Conservation (phyloP, 2,797 vertebrate genomes). For the Micrastur ruficollis region DNA sequence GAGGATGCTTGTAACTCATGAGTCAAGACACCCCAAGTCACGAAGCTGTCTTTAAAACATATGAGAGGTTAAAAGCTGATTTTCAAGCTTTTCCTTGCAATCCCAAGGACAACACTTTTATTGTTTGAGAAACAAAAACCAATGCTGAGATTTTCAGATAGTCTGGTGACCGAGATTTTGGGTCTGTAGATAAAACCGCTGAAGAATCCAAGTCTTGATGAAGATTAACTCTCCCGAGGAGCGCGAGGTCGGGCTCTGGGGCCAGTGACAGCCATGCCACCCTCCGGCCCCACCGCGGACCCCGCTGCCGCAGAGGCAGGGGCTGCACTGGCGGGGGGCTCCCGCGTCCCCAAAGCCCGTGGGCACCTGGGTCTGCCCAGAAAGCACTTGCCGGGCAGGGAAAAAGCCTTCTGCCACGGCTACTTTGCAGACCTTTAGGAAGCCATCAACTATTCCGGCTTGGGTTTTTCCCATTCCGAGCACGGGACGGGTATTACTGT, state of each 20-base stretch:
- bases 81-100: not conserved
- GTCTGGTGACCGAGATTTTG: not conserved
- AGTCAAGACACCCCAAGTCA: not conserved
- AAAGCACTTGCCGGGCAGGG: not conserved
- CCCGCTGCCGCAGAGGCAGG: not conserved
- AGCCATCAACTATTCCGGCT: not conserved
- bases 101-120: not conserved
- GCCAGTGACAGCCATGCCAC: accelerated
- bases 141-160: not conserved
- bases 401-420: not conserved
- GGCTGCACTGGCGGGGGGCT: not conserved
- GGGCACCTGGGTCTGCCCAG: not conserved
- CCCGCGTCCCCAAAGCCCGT: not conserved
- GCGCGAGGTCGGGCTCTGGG: not conserved
- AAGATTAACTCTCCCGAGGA: not conserved
- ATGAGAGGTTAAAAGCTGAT: not conserved
- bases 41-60: not conserved
- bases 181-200: not conserved
- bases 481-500: accelerated
- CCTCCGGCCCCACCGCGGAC: accelerated
- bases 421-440: not conserved
- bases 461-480: not conserved
- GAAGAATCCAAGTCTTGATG: not conserved
- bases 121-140: constrained; percentile 24
- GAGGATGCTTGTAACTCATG: not conserved